Conservation (phyloP, 2,113 vertebrate species). For the Scatophagus argus region DNA sequence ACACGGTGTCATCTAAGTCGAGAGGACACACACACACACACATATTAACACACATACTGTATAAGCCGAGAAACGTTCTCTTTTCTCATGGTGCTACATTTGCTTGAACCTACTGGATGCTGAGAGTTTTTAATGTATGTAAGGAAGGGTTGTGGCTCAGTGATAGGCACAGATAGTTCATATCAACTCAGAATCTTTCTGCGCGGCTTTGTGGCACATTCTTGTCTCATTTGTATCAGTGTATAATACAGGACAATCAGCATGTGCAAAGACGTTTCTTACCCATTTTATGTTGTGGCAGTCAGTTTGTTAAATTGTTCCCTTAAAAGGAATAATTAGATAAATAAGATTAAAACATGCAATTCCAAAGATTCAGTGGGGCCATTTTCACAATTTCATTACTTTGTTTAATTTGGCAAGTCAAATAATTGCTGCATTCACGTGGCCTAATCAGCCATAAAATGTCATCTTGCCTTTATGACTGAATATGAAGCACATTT, state of each 20-base stretch:
- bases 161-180: background rate
- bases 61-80: background rate
- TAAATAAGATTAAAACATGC: slow-evolving; percentile 13
- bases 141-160: background rate
- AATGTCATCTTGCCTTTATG: slow-evolving; percentile 6
- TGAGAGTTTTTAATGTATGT: background rate
- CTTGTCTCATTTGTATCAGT: background rate
- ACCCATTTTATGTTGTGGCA: background rate
- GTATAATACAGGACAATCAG: background rate
- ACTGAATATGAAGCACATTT: slow-evolving; percentile 16
- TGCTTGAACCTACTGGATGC: background rate
- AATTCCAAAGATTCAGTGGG: background rate
- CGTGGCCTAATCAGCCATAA: slow-evolving; percentile 24
- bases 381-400: slow-evolving; percentile 13
- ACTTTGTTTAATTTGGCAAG: slow-evolving; percentile 33
- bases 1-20: slow-evolving; percentile 37
- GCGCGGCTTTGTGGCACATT: background rate
- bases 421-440: slow-evolving; percentile 42
- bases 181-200: slow-evolving; percentile 11
- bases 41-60: background rate
- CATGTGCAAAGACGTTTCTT: slow-evolving; percentile 13
- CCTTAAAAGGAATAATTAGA: slow-evolving; percentile 1
- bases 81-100: background rate
- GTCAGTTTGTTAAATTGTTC: background rate
- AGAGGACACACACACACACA: slow-evolving; percentile 24